Conservation (phyloP, 2,888 invertebrate genomes). For the Cephus nigrinus region DNA sequence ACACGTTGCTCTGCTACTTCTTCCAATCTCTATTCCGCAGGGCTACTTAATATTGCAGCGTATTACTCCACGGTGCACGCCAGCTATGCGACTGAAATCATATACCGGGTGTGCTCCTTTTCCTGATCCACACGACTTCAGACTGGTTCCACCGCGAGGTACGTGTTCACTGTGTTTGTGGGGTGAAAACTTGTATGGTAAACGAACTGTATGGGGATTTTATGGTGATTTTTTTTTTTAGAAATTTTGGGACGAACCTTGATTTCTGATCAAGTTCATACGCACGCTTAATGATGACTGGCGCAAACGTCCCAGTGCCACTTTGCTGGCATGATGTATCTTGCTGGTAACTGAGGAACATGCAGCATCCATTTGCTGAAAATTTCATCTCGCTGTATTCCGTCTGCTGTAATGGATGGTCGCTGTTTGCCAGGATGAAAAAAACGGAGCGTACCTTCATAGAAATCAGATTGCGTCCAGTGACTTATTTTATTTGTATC, state of each 20-base stretch:
- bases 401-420: not conserved
- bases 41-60: slow-evolving; percentile 56
- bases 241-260: too few relatives aligned
- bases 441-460: not conserved
- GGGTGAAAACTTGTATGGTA: not conserved
- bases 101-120: slow-evolving; percentile 31
- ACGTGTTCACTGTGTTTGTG: not conserved
- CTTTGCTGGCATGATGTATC: not conserved
- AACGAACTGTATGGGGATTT: not conserved
- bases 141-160: not conserved
- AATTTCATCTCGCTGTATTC: not conserved
- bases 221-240: not conserved
- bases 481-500: not conserved
- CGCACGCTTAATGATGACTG: not conserved
- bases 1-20: slow-evolving; percentile 24
- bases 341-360: not conserved
- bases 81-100: slow-evolving; percentile 31
- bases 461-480: not conserved
- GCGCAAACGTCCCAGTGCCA: not conserved
- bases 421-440: not conserved
- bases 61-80: slow-evolving; percentile 40
- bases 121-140: not conserved
- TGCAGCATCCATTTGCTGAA: not conserved
- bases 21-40: slow-evolving; percentile 23
- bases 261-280: too few relatives aligned